Evolutionary conservation across 2,888 invertebrate species (phyloP), one percentile per base, ranked within the genome.

Genomic region (Nasonia oneida): DNA sequence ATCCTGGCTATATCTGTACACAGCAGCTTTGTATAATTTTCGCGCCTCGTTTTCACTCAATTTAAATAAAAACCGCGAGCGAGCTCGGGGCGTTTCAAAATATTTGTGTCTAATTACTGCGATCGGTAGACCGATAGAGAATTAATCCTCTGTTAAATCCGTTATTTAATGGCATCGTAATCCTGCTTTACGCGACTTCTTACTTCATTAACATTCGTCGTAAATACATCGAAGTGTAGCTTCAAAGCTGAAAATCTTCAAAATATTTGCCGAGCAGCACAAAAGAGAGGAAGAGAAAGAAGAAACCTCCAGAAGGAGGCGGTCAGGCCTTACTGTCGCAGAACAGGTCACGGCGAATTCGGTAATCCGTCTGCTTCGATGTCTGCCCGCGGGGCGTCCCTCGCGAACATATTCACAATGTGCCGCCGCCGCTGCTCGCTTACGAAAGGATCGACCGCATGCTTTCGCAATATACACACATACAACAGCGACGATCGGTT

Each of bases 341-440:
- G 77, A 85, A 64, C 77, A 64, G 78, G 77, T 82, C 85, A 82
- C 83, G 83, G 83, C 23, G 64, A 83, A 86, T 83, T 83, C 80
- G 83, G 86, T 77, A 83, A 86, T 81, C 80, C 86, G 76, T 86
- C 86, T 76, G 82, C 75, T 86, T 83, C 83, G 83, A 86, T 80
- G 83, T 76, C 47, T 67, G 70, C 79, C 86, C 50, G 80, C 83
- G 74, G 82, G 82, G 64, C 67, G 79, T 78, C 77, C 70, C 85
- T 77, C 50, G 61, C 61, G 57, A 73, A 42, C 71, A 71, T 42
- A 71, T 47, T 42, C 42, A 42, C 73, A 12, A 23, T 39, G 42
- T 73, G 73, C 73, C 42, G 39, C 37, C 37, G 70, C 37, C 37
- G 71, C 15, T 67, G 47, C 47, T 73, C 23, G 29, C 76, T 84